phyloP scores from a whole-genome alignment of 1,140 invertebrate species.

The Drosophila dunni region DNA sequence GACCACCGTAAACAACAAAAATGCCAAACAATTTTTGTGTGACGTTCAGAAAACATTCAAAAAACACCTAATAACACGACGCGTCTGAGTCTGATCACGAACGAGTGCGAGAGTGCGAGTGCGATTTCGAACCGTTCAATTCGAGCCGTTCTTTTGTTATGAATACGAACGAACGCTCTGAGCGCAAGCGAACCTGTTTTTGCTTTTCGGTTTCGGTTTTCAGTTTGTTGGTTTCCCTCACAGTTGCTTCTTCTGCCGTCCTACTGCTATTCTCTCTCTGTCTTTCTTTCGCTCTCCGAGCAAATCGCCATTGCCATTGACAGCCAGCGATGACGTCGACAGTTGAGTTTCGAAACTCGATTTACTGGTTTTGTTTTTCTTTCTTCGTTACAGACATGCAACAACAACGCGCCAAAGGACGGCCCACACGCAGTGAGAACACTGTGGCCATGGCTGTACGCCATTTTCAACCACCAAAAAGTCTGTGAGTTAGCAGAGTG shows the following conservation, averaged over 20 bases:
- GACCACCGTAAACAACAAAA: constrained; percentile 35
- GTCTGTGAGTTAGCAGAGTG: constrained; percentile 16
- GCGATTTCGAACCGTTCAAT: constrained; percentile 80
- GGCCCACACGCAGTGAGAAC: constrained; percentile 63
- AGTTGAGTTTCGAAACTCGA: constrained; percentile 54
- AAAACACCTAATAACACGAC: constrained; percentile 38
- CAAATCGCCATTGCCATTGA: constrained; percentile 70
- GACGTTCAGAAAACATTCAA: constrained; percentile 51
- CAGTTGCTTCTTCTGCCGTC: constrained; percentile 11
- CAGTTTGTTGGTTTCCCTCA: constrained; percentile 62
- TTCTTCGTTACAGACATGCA: constrained; percentile 8
- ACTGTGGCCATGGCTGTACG: constrained; percentile 61
- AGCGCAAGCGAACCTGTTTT: constrained; percentile 79
- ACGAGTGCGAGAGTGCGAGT: constrained; percentile 23
- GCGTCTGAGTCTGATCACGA: constrained; percentile 46
- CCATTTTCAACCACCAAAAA: constrained; percentile 73
- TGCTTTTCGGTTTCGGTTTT: constrained; percentile 60
- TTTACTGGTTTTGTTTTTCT: constrained; percentile 60
- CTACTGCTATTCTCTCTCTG: constrained; percentile 17
- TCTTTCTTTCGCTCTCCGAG: constrained; percentile 24
- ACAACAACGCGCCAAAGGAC: constrained; percentile 52
- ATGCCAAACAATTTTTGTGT: constrained; percentile 29
- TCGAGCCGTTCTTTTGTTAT: constrained; percentile 84
- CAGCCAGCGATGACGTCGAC: constrained; percentile 52
- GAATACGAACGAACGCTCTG: constrained; percentile 58